These are phyloP conservation scores for Sylvicola cinctus DNA, from an alignment of 2,888 invertebrate genomes.

Conservation along the genomic window DNA sequence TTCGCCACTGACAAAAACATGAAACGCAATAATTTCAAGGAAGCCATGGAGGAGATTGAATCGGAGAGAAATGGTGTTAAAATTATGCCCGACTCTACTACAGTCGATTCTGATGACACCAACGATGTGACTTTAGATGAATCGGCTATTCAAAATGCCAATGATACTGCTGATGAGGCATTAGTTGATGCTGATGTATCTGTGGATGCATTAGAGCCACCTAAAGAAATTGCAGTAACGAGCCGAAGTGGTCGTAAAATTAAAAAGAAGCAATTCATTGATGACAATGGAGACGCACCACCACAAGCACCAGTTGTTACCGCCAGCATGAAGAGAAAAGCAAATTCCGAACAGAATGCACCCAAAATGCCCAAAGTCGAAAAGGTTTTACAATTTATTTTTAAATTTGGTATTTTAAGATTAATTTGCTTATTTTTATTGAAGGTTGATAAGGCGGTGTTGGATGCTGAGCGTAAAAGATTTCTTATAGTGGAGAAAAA, in stretches of 20 bases:
- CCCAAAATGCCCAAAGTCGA: no score
- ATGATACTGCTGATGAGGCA: neutral
- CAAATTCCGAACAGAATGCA: no score
- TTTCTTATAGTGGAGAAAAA: no score
- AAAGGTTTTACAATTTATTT: no score
- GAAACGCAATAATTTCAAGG: slow-evolving; percentile 66
- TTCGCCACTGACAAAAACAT: slow-evolving; percentile 48
- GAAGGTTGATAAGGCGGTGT: no score
- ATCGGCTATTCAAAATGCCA: no score
- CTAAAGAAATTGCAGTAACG: slow-evolving; percentile 30
- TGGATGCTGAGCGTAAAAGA: no score
- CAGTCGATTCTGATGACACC: no score
- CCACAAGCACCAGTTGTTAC: neutral
- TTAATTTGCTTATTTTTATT: no score
- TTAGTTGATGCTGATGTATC: neutral
- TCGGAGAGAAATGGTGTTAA: slow-evolving; percentile 44
- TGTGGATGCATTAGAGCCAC: neutral
- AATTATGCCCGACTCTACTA: no score
- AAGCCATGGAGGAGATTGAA: slow-evolving; percentile 76
- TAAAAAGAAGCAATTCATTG: slow-evolving; percentile 36
- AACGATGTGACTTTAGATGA: no score
- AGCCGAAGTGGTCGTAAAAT: slow-evolving; percentile 57
- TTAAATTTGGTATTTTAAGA: no score
- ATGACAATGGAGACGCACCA: neutral
- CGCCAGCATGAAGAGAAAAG: neutral